These are phyloP conservation scores for Brachyalestes nurse DNA, from an alignment of 2,797 vertebrate species.

Conservation along the genomic window DNA sequence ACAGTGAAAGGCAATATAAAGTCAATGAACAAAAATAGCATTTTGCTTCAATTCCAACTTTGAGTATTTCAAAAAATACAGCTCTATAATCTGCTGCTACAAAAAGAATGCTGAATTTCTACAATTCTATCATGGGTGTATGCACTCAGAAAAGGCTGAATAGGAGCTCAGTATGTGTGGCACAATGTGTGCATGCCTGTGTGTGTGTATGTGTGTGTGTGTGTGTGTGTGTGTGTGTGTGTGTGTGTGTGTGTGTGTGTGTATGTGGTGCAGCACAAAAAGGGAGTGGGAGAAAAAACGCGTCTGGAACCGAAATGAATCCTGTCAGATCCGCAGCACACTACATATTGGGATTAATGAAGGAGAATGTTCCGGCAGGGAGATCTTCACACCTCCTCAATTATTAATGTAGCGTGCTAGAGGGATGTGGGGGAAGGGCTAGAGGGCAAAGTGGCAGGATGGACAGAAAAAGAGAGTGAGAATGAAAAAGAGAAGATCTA, in stretches of 20 bases:
- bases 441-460: not conserved
- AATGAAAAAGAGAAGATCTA: not conserved
- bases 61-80: no score
- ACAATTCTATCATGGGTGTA: not conserved
- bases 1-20: no score
- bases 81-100: no score
- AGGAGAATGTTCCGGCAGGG: slow-evolving; percentile 58
- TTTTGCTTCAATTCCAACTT: no score
- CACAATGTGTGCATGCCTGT: not conserved
- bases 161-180: not conserved
- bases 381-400: slow-evolving; percentile 63
- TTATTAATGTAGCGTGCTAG: slow-evolving; percentile 63
- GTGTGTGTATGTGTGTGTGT: not conserved
- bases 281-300: slow-evolving; percentile 46
- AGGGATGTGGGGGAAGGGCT: not conserved
- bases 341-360: slow-evolving; percentile 69
- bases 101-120: not conserved
- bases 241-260: slow-evolving; percentile 1
- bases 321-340: slow-evolving; percentile 58
- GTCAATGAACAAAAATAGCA: no score
- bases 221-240: not conserved
- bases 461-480: not conserved
- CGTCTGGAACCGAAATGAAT: slow-evolving; percentile 56
- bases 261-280: slow-evolving; percentile 16
- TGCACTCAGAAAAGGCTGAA: not conserved